Evolutionary conservation across 2,113 vertebrate genomes (phyloP), one percentile per base, ranked within the genome.

Genomic region (Chamaea fasciata): DNA sequence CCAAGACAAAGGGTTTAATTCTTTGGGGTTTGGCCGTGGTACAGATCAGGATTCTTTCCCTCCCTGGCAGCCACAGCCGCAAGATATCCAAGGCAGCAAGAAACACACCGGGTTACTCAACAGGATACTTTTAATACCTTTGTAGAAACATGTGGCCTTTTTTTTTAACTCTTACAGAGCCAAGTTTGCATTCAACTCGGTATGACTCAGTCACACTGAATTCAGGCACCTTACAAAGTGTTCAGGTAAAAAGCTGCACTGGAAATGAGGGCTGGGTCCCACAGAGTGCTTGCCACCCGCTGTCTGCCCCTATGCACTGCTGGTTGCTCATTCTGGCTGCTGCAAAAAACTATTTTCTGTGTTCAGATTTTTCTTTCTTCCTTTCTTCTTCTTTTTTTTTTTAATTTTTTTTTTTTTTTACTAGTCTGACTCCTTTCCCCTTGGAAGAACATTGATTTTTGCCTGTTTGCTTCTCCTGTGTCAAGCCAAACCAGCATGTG

Each of bases 31-130:
- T 97, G 96, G 94, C 80, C 0, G 1, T 15, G 93, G 80, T 76
- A 91, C 92, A 95, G 88, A 93, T 92, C 74, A 80, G 65, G 86
- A 97, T 97, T 96, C 90, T 93, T 97, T 97, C 84, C 83, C 82
- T 95, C 60, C 85, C 91, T 82, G 81, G 95, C 95, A 97, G 90
- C n/a, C 46, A n/a, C 55, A 81, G 46, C 39, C 6, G 73, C 67
- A 52, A 94, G 95, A 92, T 69, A 85, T 68, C 68, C 87, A 52
- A 67, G 87, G 42, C 90, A 94, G 49, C 69, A 42, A 86, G 96
- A 55, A 88, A 63, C 59, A 71, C 76, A 75, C 30, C 2, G 4
- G 50, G 50, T 60, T 87, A 41, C 68, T 76, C 67, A 81, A 89
- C 59, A 96, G 90, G 83, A 80, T 85, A 82, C 3, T 33, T 73